Evolutionary conservation across 1,140 invertebrate genomes (phyloP), one percentile per base, ranked within the genome.

Genomic region (Drosophila sproati): DNA sequence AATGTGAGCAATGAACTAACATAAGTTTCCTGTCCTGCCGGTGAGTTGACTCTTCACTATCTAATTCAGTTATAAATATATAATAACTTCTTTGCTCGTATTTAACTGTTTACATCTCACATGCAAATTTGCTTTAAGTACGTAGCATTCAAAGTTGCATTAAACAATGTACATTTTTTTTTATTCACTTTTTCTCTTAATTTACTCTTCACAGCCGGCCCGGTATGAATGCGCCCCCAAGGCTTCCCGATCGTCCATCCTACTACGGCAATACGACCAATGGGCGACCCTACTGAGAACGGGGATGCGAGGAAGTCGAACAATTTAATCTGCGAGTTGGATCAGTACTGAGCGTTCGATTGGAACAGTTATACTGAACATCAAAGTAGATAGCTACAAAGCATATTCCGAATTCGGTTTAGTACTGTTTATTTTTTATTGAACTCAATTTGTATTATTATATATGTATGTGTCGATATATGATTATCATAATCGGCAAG

Each of bases 201-300:
- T 20, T 10, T 62, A n/a, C 39, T 51, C 39, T 73, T 70, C 51
- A 67, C 61, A 91, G 90, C 50, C 90, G 88, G 32, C 88, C 86
- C 10, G 80, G 78, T n/a, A 76, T 77, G 52, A 91, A 89, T 75
- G 78, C 78, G 5, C 88, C 91, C 60, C 91, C 90, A 47, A 91
- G 87, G 63, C 74, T 91, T 51, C 90, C 90, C 20, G 90, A 91
- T 62, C 77, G 90, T 29, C 88, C 88, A 3, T 86, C 80, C 7
- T 89, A 91, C 50, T 89, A 89, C 47, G 85, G 85, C n/a, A 90
- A 87, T 43, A 91, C 79, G 31, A 85, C 80, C 12, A 91, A 91
- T 63, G 81, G 82, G 62, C 80, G 90, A 37, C 86, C 80, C 20
- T 86, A 74, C 45, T 86, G 28, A 73, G 39, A 52, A 12, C 2